Base-by-base conservation (phyloP, 2,888 invertebrate genomes). In the Ephialtes manifestator region DNA sequence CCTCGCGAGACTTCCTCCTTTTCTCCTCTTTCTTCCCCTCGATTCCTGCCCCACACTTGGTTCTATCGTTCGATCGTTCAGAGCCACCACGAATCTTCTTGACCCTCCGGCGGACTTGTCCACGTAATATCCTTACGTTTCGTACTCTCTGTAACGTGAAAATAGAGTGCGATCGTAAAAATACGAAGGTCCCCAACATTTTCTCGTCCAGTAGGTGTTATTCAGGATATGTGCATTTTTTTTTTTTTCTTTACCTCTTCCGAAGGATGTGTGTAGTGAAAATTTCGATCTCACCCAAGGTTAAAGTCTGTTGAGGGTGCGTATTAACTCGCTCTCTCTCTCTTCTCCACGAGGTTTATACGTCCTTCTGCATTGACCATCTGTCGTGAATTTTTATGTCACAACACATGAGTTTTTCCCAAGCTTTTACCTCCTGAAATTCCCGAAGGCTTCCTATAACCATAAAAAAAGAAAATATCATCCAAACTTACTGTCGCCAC, bases 1-100 rank as follows among this genome's bases (percentile, higher is more conserved):
- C 81, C 51, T 74, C 39, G 60, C 68, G 68, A 83, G 53, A 83
- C 60, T 70, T 58, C 74, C 60, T 75, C 75, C 60, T 70, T 74
- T 79, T 70, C 79, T 55, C 74, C 60, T 31, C 55, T 46, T 67
- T 75, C 58, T 74, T 70, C 60, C 70, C 74, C 53, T 63, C 68
- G 43, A 74, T 46, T 39, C 51, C 7, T 15, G 46, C 28, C 18
- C 63, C 11, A 24, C 58, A 8, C 60, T 48, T 39, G 43, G 39
- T 43, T 65, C 65, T 20, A 39, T 68, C 68, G 68, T 68, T 46
- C 43, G 68, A 24, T 48, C 48, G 48, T 68, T 28, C 83, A 43
- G 8, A 63, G 63, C 63, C 68, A 75, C 79, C 58, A n/a, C 65
- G 65, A 39, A 39, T 39, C 78, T 53, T 68, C 43, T 75, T 83